These are phyloP conservation scores for Apamea anceps DNA, from an alignment of 2,888 invertebrate genomes.

Conservation along the genomic window DNA sequence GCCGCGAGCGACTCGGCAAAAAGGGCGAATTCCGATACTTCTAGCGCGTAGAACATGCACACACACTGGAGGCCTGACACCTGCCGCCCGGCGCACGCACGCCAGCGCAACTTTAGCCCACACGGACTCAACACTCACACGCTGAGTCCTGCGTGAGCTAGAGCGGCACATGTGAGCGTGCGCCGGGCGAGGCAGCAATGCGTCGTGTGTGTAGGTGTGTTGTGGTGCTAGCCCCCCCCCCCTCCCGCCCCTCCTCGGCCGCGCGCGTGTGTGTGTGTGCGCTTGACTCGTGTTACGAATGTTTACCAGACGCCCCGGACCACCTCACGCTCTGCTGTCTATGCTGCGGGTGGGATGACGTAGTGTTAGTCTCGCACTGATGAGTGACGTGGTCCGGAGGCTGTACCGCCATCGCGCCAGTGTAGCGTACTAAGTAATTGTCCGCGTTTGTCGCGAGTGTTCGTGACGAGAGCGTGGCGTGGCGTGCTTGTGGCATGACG, in stretches of 20 bases:
- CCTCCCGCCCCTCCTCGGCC: slow-evolving; percentile 10
- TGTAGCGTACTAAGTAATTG: slow-evolving; percentile 47
- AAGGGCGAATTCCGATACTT: slow-evolving; percentile 98
- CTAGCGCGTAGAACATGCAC: slow-evolving; percentile 83
- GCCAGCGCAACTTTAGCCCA: background rate
- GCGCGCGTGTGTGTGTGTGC: slow-evolving; percentile 49
- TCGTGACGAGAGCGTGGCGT: slow-evolving; percentile 31
- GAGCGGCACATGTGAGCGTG: background rate
- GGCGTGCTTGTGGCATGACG: slow-evolving; percentile 14
- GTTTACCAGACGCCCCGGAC: slow-evolving; percentile 51
- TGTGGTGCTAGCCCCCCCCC: slow-evolving; percentile 11
- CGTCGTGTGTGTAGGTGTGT: slow-evolving; percentile 12
- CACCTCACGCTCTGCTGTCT: background rate
- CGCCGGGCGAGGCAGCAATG: background rate
- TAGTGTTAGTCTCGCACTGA: background rate
- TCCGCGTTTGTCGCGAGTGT: slow-evolving; percentile 21
- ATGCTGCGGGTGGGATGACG: background rate
- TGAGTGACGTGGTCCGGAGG: slow-evolving; percentile 34
- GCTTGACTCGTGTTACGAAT: slow-evolving; percentile 66
- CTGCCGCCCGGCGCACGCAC: slow-evolving; percentile 20
- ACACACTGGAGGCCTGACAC: background rate
- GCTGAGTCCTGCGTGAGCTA: background rate
- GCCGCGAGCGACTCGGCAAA: slow-evolving; percentile 96
- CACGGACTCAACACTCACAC: background rate
- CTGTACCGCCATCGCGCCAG: slow-evolving; percentile 50